Evolutionary conservation across 1,140 invertebrate species (phyloP), one percentile per base, ranked within the genome.

Genomic region (Nomia melanderi): DNA sequence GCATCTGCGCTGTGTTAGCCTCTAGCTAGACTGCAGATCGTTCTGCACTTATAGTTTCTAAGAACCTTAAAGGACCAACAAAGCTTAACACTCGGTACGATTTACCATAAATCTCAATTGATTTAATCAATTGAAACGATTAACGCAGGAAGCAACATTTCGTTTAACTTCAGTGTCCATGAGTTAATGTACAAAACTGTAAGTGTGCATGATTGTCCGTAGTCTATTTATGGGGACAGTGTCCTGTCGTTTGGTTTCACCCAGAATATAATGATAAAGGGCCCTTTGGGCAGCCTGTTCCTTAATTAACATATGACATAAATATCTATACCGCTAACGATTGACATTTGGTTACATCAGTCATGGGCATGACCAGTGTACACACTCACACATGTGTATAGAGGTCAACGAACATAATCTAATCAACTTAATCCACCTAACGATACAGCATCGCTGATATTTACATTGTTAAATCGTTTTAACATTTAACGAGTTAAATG

Each of bases 341-440:
- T 84, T 80, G 88, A 88, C 80, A 90, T 89, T 90, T 89, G 89
- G 88, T 86, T 89, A 86, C 53, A 88, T 90, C 89, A 89, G 88
- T 90, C 89, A 79, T 85, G 82, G 67, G 77, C 77, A 82, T 86
- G 65, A 56, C 66, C 44, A 23, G 73, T 29, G 63, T 25, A 63
- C 66, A 39, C 50, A 50, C 20, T 36, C 31, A 33, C 20, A 66
- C 70, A 36, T 41, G 41, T 54, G 60, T 54, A 60, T 57, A 60
- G 72, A 67, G 63, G 77, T 63, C 71, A 70, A 77, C 14, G 57
- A 31, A 25, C 39, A 33, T 62, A 69, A 57, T 54, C 31, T 59
- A 77, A 71, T 31, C 8, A 36, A 67, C 7, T 62, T 71, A 44
- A 71, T 60, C 57, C 27, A 25, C 39, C 50, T 67, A 75, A 1